Evolutionary conservation across 2,113 vertebrate species (phyloP).

Genomic region (Hypomesus transpacificus): DNA sequence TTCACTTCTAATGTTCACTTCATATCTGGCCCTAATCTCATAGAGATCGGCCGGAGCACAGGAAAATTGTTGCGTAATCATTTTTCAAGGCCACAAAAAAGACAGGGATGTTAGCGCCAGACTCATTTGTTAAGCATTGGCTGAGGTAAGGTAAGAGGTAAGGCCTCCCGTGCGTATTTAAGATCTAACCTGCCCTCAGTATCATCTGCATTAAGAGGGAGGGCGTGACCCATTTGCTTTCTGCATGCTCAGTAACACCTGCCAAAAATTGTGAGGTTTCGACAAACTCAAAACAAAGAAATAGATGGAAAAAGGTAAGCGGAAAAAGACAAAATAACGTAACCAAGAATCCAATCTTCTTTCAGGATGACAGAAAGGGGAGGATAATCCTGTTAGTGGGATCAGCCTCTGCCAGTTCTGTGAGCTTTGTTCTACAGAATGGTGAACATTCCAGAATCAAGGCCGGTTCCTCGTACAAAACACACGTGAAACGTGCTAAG

Average conservation of each 20-base stretch:
- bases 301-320: neutral
- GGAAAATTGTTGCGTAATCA: constrained; percentile 33
- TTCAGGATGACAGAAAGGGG: no score
- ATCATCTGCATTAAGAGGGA: no score
- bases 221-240: neutral
- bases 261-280: neutral
- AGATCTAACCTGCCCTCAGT: no score
- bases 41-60: neutral
- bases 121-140: constrained; percentile 45
- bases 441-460: constrained; percentile 54
- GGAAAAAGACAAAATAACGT: neutral
- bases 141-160: constrained; percentile 27
- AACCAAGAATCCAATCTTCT: no score
- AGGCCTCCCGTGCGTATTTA: constrained; percentile 4
- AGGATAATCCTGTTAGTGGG: neutral
- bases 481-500: constrained; percentile 55
- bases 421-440: constrained; percentile 22
- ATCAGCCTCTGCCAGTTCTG: neutral
- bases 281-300: neutral
- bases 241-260: constrained; percentile 12
- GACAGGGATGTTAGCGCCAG: constrained; percentile 18
- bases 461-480: constrained; percentile 55
- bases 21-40: constrained; percentile 19
- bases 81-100: constrained; percentile 10
- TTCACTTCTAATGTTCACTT: constrained; percentile 26